Percentiles rank a stretch among this genome's conserved stretches.
Evolutionary conservation across 2,797 vertebrate species (phyloP).

Genomic region (Huso huso): DNA sequence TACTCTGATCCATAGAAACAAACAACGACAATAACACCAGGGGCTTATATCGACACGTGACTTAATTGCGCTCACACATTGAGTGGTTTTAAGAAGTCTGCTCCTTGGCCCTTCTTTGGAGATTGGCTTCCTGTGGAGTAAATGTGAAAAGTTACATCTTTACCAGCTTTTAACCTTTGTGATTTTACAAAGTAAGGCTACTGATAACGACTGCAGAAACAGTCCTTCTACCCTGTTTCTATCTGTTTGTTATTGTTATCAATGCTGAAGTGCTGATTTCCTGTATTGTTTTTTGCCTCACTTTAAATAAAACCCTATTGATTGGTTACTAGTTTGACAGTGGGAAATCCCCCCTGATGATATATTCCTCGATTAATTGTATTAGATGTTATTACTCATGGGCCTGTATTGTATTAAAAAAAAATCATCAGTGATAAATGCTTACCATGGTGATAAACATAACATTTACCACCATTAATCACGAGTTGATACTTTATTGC

Average conservation of each 20-base stretch:
- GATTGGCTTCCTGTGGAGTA: slow-evolving; percentile 12
- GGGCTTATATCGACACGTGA: slow-evolving; percentile 17
- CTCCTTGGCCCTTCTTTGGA: slow-evolving; percentile 10
- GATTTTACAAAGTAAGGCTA: slow-evolving; percentile 9
- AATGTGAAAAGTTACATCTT: slow-evolving; percentile 19
- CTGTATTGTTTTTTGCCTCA: too few relatives aligned
- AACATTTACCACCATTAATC: too few relatives aligned
- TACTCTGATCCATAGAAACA: slow-evolving; percentile 13
- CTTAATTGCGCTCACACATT: slow-evolving; percentile 16
- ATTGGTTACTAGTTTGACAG: too few relatives aligned
- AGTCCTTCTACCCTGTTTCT: slow-evolving; percentile 2
- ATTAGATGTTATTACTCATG: too few relatives aligned
- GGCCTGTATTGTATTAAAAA: too few relatives aligned
- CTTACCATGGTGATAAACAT: too few relatives aligned
- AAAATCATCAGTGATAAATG: too few relatives aligned
- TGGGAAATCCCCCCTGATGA: too few relatives aligned
- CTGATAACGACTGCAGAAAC: slow-evolving; percentile 11
- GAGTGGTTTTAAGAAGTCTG: slow-evolving; percentile 16
- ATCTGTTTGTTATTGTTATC: slow-evolving; percentile 10
- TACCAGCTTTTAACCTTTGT: slow-evolving; percentile 17
- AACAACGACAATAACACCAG: slow-evolving; percentile 14
- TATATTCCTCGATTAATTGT: too few relatives aligned
- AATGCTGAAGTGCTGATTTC: neutral
- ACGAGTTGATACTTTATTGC: too few relatives aligned
- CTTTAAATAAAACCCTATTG: too few relatives aligned